These are phyloP conservation scores for Rousettus leschenaultii DNA, from an alignment of 2,113 vertebrate genomes.

Conservation along the genomic window DNA sequence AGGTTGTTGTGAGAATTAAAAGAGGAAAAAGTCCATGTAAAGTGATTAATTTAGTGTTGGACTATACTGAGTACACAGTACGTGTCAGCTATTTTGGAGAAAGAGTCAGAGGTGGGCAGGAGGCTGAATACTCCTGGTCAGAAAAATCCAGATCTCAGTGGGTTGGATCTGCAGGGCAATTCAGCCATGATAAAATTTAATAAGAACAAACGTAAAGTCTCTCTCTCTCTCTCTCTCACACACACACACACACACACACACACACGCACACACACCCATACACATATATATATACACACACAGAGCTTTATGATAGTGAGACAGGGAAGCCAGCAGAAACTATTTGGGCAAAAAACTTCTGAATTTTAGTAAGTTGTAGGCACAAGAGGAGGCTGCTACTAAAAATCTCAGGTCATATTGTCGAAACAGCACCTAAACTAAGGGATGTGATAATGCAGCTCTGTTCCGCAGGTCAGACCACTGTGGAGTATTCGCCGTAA, in stretches of 20 bases:
- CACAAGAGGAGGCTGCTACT: not conserved
- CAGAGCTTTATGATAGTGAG: not conserved
- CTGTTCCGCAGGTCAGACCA: rapidly evolving
- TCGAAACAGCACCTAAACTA: not conserved
- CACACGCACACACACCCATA: no score
- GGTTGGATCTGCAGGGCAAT: not conserved
- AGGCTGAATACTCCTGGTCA: not conserved
- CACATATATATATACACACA: not conserved
- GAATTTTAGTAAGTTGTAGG: not conserved
- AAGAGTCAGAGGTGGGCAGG: not conserved
- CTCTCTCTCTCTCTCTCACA: not conserved
- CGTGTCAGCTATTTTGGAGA: not conserved
- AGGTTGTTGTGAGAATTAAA: not conserved
- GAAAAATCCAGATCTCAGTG: not conserved
- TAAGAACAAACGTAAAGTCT: not conserved
- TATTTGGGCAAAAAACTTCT: not conserved
- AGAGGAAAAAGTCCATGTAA: not conserved
- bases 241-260: no score
- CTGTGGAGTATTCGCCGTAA: not conserved
- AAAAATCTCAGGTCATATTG: not conserved
- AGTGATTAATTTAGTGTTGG: no score
- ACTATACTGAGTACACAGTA: not conserved
- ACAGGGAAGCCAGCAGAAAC: not conserved
- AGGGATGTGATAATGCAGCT: not conserved
- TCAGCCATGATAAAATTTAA: not conserved